Percentiles rank a stretch among this genome's conserved stretches.
These are phyloP conservation scores for Halisarca cf. caerulea DNA, from an alignment of 37 sponge, comb jelly and placozoan species.

Conservation along the genomic window DNA sequence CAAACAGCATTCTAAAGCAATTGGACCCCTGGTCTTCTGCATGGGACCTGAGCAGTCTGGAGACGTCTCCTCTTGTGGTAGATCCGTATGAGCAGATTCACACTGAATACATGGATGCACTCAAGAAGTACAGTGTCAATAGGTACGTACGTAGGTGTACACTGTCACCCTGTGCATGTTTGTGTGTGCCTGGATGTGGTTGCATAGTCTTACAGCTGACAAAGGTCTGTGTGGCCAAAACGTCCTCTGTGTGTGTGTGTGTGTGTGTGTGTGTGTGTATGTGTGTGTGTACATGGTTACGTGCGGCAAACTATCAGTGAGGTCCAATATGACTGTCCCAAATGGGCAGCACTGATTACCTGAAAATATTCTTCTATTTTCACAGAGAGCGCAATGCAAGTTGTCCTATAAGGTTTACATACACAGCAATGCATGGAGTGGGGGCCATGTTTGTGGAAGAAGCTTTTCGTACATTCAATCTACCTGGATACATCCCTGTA, in stretches of 20 bases:
- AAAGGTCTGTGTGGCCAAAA: not conserved
- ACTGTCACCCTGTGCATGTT: too few relatives aligned
- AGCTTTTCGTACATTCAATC: conserved; percentile 75
- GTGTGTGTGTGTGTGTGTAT: not conserved
- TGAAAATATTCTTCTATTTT: not conserved
- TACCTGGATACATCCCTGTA: conserved; percentile 77
- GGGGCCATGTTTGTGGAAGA: conserved; percentile 70
- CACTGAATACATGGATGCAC: conserved; percentile 65
- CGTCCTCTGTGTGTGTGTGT: not conserved
- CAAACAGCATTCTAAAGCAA: conserved; percentile 63
- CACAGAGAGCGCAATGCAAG: conserved; percentile 16
- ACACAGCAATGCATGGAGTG: conserved; percentile 99
- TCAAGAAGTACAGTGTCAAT: conserved; percentile 47
- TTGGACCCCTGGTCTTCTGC: conserved; percentile 80
- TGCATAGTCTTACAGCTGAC: not conserved
- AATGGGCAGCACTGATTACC: too few relatives aligned
- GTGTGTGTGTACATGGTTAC: too few relatives aligned
- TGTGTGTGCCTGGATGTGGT: too few relatives aligned
- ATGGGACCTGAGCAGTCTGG: conserved; percentile 63
- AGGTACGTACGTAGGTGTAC: conserved; percentile 5
- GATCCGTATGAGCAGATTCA: conserved; percentile 78
- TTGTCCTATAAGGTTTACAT: conserved; percentile 61
- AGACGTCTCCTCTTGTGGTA: conserved; percentile 24
- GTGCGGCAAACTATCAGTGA: too few relatives aligned
- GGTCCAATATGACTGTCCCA: too few relatives aligned